phyloP scores from a whole-genome alignment of 1,140 invertebrate species.

The Spodoptera frugiperda region DNA sequence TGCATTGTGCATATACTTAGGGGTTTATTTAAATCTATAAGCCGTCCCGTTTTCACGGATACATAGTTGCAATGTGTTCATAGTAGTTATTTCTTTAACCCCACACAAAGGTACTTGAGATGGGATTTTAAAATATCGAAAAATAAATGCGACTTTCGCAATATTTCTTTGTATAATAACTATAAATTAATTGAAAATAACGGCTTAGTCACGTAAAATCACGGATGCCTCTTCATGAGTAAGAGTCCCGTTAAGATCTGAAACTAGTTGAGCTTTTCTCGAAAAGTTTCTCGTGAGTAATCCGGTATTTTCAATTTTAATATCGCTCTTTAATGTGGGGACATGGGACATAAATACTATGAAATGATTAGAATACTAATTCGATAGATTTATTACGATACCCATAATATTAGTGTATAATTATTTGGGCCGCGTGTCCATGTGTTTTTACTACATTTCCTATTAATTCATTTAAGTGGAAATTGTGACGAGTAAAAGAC shows the following conservation, averaged over 20 bases:
- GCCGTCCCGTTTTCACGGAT: constrained; percentile 33
- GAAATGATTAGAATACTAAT: constrained; percentile 28
- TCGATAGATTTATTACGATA: constrained; percentile 21
- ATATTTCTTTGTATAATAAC: no score
- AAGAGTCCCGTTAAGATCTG: no score
- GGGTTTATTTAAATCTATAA: constrained; percentile 15
- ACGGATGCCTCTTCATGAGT: no score
- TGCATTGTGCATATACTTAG: neutral
- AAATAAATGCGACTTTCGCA: neutral
- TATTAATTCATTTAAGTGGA: constrained; percentile 52
- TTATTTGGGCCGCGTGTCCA: constrained; percentile 42
- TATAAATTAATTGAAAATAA: no score
- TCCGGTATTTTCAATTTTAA: no score
- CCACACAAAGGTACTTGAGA: neutral
- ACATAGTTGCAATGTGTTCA: constrained; percentile 24
- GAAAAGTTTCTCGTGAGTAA: no score
- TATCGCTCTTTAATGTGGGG: neutral
- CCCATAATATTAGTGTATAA: constrained; percentile 36
- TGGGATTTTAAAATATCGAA: neutral
- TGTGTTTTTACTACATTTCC: constrained; percentile 61
- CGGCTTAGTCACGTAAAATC: no score
- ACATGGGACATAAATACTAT: constrained; percentile 18
- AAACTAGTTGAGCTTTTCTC: no score
- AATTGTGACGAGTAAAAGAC: constrained; percentile 59
- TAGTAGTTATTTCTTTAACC: constrained; percentile 17